Evolutionary conservation across 2,888 invertebrate species (phyloP).

Genomic region (Prosapia bicincta): DNA sequence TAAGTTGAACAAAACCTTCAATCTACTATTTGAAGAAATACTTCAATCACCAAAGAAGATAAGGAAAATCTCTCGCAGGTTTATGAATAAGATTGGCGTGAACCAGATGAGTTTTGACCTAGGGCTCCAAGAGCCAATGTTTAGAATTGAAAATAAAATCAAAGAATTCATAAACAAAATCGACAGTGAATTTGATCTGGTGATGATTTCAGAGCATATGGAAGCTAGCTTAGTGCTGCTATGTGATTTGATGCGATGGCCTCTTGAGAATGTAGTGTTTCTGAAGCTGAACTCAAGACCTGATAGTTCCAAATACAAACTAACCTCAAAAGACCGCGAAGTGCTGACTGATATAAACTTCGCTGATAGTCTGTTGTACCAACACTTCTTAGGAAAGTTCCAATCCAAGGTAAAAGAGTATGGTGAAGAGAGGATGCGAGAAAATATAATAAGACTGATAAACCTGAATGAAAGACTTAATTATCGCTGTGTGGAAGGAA

Average conservation of each 20-base stretch:
- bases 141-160: slow-evolving; percentile 24
- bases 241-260: slow-evolving; percentile 39
- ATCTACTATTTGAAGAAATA: slow-evolving; percentile 25
- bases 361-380: slow-evolving; percentile 34
- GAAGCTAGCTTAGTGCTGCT: slow-evolving; percentile 39
- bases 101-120: slow-evolving; percentile 41
- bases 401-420: slow-evolving; percentile 30
- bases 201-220: slow-evolving; percentile 40
- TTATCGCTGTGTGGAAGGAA: slow-evolving; percentile 30
- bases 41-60: slow-evolving; percentile 8
- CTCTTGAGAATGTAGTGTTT: slow-evolving; percentile 35
- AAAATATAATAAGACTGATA: slow-evolving; percentile 31
- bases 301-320: slow-evolving; percentile 6
- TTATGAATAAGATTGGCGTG: slow-evolving; percentile 30
- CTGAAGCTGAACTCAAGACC: slow-evolving; percentile 33
- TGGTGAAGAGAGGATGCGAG: slow-evolving; percentile 34
- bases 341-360: slow-evolving; percentile 28
- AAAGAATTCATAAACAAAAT: slow-evolving; percentile 34
- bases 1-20: slow-evolving; percentile 27
- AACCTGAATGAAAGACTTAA: slow-evolving; percentile 31
- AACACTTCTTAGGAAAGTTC: slow-evolving; percentile 36
- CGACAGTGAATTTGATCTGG: slow-evolving; percentile 38
- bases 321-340: slow-evolving; percentile 26
- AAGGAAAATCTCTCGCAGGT: slow-evolving; percentile 21
- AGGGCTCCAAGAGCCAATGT: slow-evolving; percentile 31